Base-by-base conservation (phyloP, 2,888 invertebrate genomes). In the Saturnia japonica region DNA sequence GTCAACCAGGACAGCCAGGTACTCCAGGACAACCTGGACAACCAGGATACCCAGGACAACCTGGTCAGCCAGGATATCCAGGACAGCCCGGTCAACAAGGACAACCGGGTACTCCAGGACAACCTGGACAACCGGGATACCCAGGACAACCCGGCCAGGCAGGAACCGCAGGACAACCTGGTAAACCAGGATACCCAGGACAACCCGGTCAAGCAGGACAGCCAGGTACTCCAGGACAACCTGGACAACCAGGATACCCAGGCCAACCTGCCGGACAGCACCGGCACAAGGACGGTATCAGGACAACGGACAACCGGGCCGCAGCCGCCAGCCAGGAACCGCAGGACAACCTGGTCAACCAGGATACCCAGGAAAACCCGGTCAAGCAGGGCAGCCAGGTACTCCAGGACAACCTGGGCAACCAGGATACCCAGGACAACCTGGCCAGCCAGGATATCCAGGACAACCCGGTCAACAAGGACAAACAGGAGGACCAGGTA, bases 61-160 rank as follows among this genome's bases (percentile, higher is more conserved):
- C 70, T 0, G 71, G 73, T 0, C 57, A 70, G 16, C 95, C 95
- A 45, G 89, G 88, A 9, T 16, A 69, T 6, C 74, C 75, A 4
- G 82, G 77, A 19, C 42, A 68, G 42, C 95, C 95, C 0, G 94
- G 91, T 68, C 89, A 83, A 28, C 95, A 94, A n/a, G 90, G 89
- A 0, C n/a, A 70, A 6, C 34, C 34, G 34, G 34, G 34, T 4
- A 34, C 34, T 0, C 75, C 74, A 11, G 82, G 74, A 28, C 94
- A 75, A 68, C 77, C 79, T 43, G 78, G 75, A 16, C 45, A 70
- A 34, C 34, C 34, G 34, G 78, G 75, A 16, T 28, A 16, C 8
- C 79, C 80, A 1, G 80, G 80, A 4, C 73, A 67, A 0, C 73
- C 74, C 19, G 75, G 77, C 11, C 76, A 77, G 69, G 74, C 74